Percentiles rank a stretch among this genome's conserved stretches.
These are phyloP conservation scores for Naja naja DNA, from an alignment of 2,113 vertebrate genomes.

Conservation along the genomic window DNA sequence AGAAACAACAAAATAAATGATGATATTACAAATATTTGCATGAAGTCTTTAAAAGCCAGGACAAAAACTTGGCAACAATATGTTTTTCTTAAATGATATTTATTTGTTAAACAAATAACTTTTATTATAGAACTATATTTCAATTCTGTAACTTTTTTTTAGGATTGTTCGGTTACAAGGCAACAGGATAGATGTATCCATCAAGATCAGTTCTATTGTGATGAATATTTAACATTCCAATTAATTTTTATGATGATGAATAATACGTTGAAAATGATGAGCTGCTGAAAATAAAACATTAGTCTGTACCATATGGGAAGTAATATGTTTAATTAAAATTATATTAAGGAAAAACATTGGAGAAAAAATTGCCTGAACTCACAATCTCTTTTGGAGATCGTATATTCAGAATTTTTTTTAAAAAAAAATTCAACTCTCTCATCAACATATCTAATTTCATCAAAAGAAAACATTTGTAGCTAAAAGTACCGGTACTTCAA, in stretches of 20 bases:
- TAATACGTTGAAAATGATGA: constrained; percentile 67
- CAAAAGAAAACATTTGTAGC: not conserved
- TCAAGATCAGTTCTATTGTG: constrained; percentile 64
- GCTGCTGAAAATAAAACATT: constrained; percentile 62
- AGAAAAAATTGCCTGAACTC: constrained; percentile 6
- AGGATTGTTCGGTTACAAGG: constrained; percentile 62
- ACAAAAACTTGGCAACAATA: not conserved
- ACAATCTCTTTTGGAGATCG: constrained; percentile 26
- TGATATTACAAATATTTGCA: not conserved
- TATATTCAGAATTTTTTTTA: not conserved
- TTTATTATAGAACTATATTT: constrained; percentile 31
- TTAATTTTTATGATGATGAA: constrained; percentile 70
- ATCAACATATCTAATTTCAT: not conserved
- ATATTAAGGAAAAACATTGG: constrained; percentile 25
- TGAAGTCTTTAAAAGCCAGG: not conserved
- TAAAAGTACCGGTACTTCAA: not conserved
- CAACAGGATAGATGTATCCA: constrained; percentile 48
- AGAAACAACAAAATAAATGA: constrained; percentile 14
- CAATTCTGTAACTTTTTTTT: constrained; percentile 61
- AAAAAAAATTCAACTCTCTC: not conserved
- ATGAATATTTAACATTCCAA: constrained; percentile 72
- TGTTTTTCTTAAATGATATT: constrained; percentile 20
- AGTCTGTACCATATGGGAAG: constrained; percentile 49
- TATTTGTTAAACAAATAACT: constrained; percentile 30
- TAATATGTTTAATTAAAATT: constrained; percentile 49